Percentiles rank a stretch among this genome's conserved stretches.
phyloP scores from a whole-genome alignment of 2,113 vertebrate genomes.

The Neogobius melanostomus region DNA sequence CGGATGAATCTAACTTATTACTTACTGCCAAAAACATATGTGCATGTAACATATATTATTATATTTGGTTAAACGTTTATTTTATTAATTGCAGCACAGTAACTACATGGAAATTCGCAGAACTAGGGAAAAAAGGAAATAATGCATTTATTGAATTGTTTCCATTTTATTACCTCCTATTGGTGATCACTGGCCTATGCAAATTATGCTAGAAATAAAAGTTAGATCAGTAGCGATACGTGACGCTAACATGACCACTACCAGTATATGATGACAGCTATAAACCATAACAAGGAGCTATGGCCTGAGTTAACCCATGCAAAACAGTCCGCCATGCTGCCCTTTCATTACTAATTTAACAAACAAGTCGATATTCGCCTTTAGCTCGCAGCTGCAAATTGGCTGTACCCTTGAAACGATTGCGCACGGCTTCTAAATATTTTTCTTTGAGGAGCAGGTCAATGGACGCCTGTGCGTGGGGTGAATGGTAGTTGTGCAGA shows the following conservation, averaged over 20 bases:
- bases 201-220: slow-evolving; percentile 18
- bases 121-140: too few relatives aligned
- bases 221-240: slow-evolving; percentile 9
- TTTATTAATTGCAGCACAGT: too few relatives aligned
- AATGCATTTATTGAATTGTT: too few relatives aligned
- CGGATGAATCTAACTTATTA: too few relatives aligned
- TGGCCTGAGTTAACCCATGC: slow-evolving; percentile 43
- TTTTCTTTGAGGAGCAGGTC: slow-evolving; percentile 7
- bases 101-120: too few relatives aligned
- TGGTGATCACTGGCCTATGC: not conserved
- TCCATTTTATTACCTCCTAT: too few relatives aligned
- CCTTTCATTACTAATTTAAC: slow-evolving; percentile 2
- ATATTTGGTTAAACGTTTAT: too few relatives aligned
- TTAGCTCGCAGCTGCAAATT: slow-evolving; percentile 8
- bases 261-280: not conserved
- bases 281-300: slow-evolving; percentile 13
- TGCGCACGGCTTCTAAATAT: slow-evolving; percentile 3
- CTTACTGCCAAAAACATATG: too few relatives aligned
- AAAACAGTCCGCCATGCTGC: slow-evolving; percentile 7
- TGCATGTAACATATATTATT: too few relatives aligned
- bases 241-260: not conserved
- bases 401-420: not conserved
- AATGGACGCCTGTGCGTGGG: not conserved
- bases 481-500: not conserved
- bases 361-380: slow-evolving; percentile 26